Evolutionary conservation across 1,140 invertebrate species (phyloP).

Genomic region (Myzus persicae): DNA sequence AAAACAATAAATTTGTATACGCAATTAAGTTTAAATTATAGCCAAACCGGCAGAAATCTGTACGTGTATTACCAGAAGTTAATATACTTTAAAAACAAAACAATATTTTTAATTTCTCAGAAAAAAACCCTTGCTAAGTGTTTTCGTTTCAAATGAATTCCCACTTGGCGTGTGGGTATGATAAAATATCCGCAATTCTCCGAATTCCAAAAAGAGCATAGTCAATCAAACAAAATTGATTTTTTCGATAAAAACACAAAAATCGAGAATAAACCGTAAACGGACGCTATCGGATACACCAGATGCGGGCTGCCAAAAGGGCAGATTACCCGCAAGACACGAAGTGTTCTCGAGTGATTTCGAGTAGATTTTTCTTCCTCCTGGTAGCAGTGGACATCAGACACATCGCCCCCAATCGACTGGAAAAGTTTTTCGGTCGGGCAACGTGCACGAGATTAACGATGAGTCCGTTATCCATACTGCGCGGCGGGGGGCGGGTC

Average conservation of each 20-base stretch:
- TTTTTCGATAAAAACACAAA: not conserved
- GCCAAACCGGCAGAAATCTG: too few species aligned
- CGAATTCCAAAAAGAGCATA: accelerated
- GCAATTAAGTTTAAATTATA: not conserved
- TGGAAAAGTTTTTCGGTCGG: not conserved
- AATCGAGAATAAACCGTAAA: not conserved
- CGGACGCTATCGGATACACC: not conserved
- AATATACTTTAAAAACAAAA: not conserved
- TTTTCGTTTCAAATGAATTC: not conserved
- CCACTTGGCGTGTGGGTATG: not conserved
- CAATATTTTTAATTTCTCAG: not conserved
- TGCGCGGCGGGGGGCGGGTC: too few species aligned
- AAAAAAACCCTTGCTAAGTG: not conserved
- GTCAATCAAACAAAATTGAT: not conserved
- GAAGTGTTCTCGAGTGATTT: not conserved
- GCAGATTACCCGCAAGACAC: not conserved
- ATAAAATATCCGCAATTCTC: not conserved
- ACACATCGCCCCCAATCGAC: not conserved
- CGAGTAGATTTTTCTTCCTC: not conserved
- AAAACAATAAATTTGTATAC: not conserved
- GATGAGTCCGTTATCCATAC: not conserved
- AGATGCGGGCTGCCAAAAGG: not conserved
- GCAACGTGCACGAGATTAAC: not conserved
- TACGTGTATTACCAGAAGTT: not conserved
- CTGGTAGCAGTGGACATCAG: not conserved